Evolutionary conservation across 2,888 invertebrate species (phyloP).

Genomic region (Scrobipalpa atriplicella): DNA sequence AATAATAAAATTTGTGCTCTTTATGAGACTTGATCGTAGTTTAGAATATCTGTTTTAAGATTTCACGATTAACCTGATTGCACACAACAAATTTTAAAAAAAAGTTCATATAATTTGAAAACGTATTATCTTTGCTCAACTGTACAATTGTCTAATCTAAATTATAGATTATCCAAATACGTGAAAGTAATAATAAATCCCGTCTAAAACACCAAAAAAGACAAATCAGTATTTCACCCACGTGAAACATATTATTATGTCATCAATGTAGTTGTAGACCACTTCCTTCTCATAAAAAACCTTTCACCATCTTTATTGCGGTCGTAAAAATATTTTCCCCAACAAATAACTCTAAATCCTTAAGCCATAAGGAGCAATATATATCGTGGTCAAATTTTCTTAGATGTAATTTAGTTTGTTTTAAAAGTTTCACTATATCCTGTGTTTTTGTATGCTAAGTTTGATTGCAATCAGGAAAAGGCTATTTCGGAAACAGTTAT

Average conservation of each 20-base stretch:
- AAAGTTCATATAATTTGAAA: no score
- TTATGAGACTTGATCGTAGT: no score
- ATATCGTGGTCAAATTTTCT: not conserved
- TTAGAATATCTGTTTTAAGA: no score
- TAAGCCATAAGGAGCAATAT: not conserved
- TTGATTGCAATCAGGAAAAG: slow-evolving; percentile 15
- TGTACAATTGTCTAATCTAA: not conserved
- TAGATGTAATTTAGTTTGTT: not conserved
- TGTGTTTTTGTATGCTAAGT: slow-evolving; percentile 7
- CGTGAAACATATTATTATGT: slow-evolving; percentile 8
- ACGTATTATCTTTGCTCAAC: not conserved
- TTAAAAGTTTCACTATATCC: slow-evolving; percentile 5
- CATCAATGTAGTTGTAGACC: slow-evolving; percentile 10
- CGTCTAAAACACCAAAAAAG: not conserved
- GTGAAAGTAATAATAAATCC: not conserved
- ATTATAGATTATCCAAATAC: not conserved
- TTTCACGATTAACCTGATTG: no score
- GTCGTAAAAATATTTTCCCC: not conserved
- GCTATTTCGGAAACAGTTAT: slow-evolving; percentile 13
- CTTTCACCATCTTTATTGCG: slow-evolving; percentile 3
- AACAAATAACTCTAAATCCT: slow-evolving; percentile 3
- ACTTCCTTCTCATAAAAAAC: slow-evolving; percentile 15
- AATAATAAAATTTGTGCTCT: no score
- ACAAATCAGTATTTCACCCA: not conserved
- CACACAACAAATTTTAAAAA: no score